Evolutionary conservation across 2,113 vertebrate species (phyloP), one percentile per base, ranked within the genome.

Genomic region (Spermophilus dauricus): DNA sequence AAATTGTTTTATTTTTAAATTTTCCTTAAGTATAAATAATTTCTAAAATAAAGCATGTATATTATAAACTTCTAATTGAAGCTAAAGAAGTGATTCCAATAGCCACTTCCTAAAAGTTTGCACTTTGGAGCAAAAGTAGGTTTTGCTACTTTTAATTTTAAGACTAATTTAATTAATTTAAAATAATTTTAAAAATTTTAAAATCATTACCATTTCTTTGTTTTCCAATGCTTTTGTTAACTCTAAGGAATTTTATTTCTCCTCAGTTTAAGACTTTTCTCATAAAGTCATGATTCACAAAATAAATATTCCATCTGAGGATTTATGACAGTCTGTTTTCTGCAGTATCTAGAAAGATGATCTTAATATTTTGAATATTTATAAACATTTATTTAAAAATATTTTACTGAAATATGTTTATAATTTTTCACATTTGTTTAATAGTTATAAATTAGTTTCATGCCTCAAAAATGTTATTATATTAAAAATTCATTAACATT

Each of bases 221-320:
- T 89, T 96, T 92, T 90, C 91, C 70, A 91, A 69, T 42, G 12
- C 39, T 73, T 93, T 81, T 61, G 5, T 56, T 84, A 95, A 96
- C 8, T 87, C 53, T 69, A 51, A 87, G 34, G 39, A 94, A 95
- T 13, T 75, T 77, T 86, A 58, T 51, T 83, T 89, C 34, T 81
- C 65, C 53, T 83, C 73, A 89, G 69, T 5, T 93, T 39, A 88
- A 86, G 18, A 24, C 18, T 94, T 78, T 95, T 42, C 32, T 89
- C 28, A 88, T n/a, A 91, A 89, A 86, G 42, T 88, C 48, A 73
- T n/a, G 42, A 94, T 72, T 75, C 16, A 80, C 8, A 86, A 86
- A 86, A 93, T 91, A 96, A 95, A 81, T 70, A 75, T 96, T 88
- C 12, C 14, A 37, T 93, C 69, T 81, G 51, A 89, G 93, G 45